phyloP scores from a whole-genome alignment of 2,888 invertebrate species.

The Lottia gigantea region DNA sequence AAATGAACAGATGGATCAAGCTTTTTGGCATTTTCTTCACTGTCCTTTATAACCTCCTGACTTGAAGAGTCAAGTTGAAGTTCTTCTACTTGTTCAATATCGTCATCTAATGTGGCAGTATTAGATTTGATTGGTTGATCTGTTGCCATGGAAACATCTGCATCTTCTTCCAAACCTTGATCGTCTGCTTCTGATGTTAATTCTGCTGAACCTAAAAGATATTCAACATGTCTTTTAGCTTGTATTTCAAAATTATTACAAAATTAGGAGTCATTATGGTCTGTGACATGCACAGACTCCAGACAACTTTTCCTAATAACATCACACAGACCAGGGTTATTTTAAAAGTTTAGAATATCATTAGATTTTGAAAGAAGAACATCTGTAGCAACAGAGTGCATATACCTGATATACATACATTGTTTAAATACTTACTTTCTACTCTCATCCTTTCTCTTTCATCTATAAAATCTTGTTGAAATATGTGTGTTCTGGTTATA shows the following conservation, averaged over 20 bases:
- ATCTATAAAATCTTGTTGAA: constrained; percentile 42
- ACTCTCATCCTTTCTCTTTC: constrained; percentile 29
- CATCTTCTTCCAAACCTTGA: constrained; percentile 64
- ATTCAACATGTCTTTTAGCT: background rate
- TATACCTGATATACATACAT: no score
- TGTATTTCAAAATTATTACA: no score
- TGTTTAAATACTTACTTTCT: constrained; percentile 37
- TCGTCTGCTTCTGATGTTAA: constrained; percentile 57
- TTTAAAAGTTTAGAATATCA: no score
- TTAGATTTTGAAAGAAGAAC: no score
- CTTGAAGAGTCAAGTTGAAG: background rate
- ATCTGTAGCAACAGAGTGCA: no score
- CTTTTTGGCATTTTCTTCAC: background rate
- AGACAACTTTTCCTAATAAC: no score
- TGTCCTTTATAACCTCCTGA: background rate
- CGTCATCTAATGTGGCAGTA: background rate
- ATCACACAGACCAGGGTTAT: no score
- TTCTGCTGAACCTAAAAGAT: constrained; percentile 35
- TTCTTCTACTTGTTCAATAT: background rate
- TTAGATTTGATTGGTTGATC: constrained; percentile 13
- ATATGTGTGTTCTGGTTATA: constrained; percentile 55
- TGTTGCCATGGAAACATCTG: constrained; percentile 45
- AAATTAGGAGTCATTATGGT: no score
- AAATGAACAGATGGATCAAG: constrained; percentile 34
- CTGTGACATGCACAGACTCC: no score